Percentiles rank a stretch among this genome's conserved stretches.
These are phyloP conservation scores for Poeciliopsis occidentalis DNA, from an alignment of 2,113 vertebrate species.

Conservation along the genomic window DNA sequence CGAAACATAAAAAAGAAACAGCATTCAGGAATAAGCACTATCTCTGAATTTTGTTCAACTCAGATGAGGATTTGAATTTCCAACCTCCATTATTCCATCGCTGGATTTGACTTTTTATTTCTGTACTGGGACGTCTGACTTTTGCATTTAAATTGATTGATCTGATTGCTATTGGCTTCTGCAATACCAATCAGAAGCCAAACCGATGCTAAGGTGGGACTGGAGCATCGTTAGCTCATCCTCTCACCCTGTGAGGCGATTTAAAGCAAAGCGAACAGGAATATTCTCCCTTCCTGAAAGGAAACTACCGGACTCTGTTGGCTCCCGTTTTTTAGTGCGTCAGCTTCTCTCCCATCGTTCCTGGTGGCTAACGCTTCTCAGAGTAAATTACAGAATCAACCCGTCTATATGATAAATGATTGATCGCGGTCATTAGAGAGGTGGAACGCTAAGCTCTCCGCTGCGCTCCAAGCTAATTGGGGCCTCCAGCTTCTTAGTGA, in stretches of 20 bases:
- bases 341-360: slow-evolving; percentile 48
- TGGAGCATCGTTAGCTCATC: slow-evolving; percentile 26
- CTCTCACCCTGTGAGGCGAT: slow-evolving; percentile 20
- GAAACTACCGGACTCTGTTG: slow-evolving; percentile 8
- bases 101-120: too few relatives aligned
- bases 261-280: slow-evolving; percentile 29
- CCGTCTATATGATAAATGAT: slow-evolving; percentile 65
- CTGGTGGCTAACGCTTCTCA: slow-evolving; percentile 41
- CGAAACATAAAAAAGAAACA: too few relatives aligned
- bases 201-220: slow-evolving; percentile 6
- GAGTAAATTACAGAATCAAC: slow-evolving; percentile 57
- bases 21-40: too few relatives aligned
- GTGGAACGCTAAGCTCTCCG: slow-evolving; percentile 45
- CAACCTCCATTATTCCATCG: too few relatives aligned
- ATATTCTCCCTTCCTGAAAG: slow-evolving; percentile 29
- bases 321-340: slow-evolving; percentile 28
- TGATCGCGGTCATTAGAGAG: slow-evolving; percentile 60
- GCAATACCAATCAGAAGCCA: background rate
- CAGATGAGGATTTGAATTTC: too few relatives aligned
- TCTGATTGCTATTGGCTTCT: too few relatives aligned
- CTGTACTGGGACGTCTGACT: too few relatives aligned
- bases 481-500: slow-evolving; percentile 47
- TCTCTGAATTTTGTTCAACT: too few relatives aligned
- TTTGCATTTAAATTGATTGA: too few relatives aligned
- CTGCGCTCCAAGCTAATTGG: slow-evolving; percentile 46